Evolutionary conservation across 1,140 invertebrate genomes (phyloP).

Genomic region (Drosophila insularis): DNA sequence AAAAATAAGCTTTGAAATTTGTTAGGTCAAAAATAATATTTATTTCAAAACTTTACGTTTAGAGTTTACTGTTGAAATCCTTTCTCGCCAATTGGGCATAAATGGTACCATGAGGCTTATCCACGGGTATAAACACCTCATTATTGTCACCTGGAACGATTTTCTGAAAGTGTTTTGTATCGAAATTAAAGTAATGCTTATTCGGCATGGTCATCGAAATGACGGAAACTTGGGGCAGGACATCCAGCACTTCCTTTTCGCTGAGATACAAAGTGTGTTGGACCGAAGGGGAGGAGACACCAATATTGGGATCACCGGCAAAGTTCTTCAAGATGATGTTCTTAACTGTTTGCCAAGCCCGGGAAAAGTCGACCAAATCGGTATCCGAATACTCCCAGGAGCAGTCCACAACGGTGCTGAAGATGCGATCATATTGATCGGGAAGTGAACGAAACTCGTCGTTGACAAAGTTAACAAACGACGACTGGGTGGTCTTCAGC

Average conservation of each 20-base stretch:
- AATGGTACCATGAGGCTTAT: constrained; percentile 90
- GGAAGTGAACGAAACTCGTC: constrained; percentile 89
- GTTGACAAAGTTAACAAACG: constrained; percentile 89
- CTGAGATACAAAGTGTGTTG: constrained; percentile 89
- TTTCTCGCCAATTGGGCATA: constrained; percentile 87
- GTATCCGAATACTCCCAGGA: constrained; percentile 88
- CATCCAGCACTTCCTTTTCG: constrained; percentile 86
- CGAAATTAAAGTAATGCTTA: constrained; percentile 89
- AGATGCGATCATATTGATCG: constrained; percentile 88
- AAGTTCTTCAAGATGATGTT: constrained; percentile 88
- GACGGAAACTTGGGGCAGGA: constrained; percentile 86
- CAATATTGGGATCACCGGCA: constrained; percentile 87
- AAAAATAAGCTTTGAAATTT: no score
- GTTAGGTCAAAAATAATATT: no score
- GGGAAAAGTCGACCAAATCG: constrained; percentile 86
- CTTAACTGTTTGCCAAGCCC: constrained; percentile 86
- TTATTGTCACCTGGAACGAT: constrained; percentile 85
- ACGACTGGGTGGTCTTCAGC: constrained; percentile 90
- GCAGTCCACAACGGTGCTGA: constrained; percentile 88
- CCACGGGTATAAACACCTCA: constrained; percentile 88
- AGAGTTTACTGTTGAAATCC: constrained; percentile 82
- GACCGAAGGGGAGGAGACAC: constrained; percentile 88
- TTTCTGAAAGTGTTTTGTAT: constrained; percentile 87
- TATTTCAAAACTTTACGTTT: not conserved
- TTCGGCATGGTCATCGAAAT: constrained; percentile 91